Percentiles rank a stretch among this genome's conserved stretches.
phyloP scores from a whole-genome alignment of 2,888 invertebrate species.

The Xestobium rufovillosum region DNA sequence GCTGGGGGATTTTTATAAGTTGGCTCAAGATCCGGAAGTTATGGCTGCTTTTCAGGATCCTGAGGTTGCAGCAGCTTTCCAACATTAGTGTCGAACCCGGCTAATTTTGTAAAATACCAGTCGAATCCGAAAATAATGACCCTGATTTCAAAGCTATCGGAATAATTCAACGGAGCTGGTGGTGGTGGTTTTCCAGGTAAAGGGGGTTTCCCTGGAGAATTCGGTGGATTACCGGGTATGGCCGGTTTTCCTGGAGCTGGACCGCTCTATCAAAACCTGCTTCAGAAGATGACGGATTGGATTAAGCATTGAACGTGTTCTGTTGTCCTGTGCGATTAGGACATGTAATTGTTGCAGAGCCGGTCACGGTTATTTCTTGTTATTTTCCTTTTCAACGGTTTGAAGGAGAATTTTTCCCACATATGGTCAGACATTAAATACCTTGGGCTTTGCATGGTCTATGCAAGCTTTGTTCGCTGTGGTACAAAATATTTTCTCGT shows the following conservation, averaged over 20 bases:
- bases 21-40: conserved; percentile 72
- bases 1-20: conserved; percentile 48
- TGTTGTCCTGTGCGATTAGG: no score
- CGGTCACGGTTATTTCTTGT: no score
- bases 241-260: conserved; percentile 28
- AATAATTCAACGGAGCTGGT: conserved; percentile 57
- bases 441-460: no score
- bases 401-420: no score
- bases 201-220: conserved; percentile 35
- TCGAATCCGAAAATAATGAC: conserved; percentile 79
- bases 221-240: no score
- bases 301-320: no score
- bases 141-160: conserved; percentile 62
- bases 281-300: conserved; percentile 35
- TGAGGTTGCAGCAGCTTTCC: conserved; percentile 68
- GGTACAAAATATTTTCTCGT: no score
- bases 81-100: conserved; percentile 79
- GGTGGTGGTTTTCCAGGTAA: conserved; percentile 37
- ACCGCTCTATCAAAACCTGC: conserved; percentile 23
- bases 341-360: no score
- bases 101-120: conserved; percentile 79
- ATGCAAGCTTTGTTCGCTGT: no score
- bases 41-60: conserved; percentile 70
- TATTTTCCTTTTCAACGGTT: no score
- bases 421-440: no score